Conservation (phyloP, 35 echinoderm and acorn worm genomes). For the Chiridota heheva region DNA sequence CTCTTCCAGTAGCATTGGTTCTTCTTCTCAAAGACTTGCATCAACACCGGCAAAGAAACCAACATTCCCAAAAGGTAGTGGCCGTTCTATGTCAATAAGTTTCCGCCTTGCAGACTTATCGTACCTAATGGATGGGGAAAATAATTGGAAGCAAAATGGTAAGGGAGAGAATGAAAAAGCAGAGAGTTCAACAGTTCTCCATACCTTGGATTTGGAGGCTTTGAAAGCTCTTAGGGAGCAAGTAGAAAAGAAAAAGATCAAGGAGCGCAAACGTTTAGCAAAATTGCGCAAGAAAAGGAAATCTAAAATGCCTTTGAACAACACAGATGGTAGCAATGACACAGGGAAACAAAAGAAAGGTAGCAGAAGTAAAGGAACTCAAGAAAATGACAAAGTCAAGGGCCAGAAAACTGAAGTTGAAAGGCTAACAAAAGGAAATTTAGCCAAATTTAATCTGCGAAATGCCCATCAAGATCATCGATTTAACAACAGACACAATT, state of each 20-base stretch:
- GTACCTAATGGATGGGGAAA: constrained; percentile 36
- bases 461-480: no score
- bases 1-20: constrained; percentile 28
- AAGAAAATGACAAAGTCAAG: neutral
- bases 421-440: constrained; percentile 20
- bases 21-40: constrained; percentile 10
- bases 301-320: neutral
- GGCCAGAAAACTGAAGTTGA: neutral
- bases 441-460: constrained; percentile 31
- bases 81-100: constrained; percentile 60
- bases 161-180: neutral
- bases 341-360: constrained; percentile 10
- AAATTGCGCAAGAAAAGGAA: constrained; percentile 38
- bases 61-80: constrained; percentile 26
- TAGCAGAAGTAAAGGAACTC: constrained; percentile 4
- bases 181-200: neutral
- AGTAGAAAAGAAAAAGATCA: constrained; percentile 65
- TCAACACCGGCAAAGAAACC: constrained; percentile 9
- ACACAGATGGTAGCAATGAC: neutral
- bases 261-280: constrained; percentile 14
- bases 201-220: constrained; percentile 68
- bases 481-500: no score
- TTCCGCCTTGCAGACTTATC: constrained; percentile 92
- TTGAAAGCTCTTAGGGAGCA: constrained; percentile 62
- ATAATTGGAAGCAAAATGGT: neutral